Conservation (phyloP, 2,797 vertebrate genomes). For the Sebastes minor region DNA sequence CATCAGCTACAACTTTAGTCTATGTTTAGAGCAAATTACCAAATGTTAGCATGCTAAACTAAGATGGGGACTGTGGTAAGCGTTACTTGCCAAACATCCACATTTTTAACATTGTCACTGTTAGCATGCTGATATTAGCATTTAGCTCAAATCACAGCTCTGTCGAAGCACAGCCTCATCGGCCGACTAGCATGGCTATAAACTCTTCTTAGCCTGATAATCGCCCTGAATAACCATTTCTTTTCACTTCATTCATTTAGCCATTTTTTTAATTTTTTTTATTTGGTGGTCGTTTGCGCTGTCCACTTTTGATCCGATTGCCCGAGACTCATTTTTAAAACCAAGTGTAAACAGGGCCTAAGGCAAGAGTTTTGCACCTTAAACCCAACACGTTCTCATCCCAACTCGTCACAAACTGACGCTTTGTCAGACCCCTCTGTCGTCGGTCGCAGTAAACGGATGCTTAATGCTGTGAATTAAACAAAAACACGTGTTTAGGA, state of each 20-base stretch:
- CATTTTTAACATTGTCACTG: neutral
- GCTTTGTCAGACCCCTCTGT: too few species aligned
- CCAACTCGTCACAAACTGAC: too few species aligned
- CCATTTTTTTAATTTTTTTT: too few species aligned
- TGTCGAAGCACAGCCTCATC: neutral
- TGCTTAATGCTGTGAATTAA: too few species aligned
- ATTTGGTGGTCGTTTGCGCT: too few species aligned
- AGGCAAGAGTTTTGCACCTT: neutral
- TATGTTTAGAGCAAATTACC: neutral
- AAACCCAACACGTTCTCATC: neutral
- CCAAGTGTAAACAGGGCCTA: too few species aligned
- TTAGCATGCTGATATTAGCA: neutral
- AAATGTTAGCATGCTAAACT: neutral
- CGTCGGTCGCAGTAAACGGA: fast-evolving
- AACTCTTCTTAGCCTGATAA: neutral
- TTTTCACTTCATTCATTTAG: neutral
- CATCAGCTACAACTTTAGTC: neutral
- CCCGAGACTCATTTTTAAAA: too few species aligned
- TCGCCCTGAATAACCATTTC: neutral
- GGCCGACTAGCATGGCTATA: too few species aligned
- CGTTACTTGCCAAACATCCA: neutral
- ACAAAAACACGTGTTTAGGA: too few species aligned
- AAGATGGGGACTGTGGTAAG: neutral
- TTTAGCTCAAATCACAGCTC: neutral
- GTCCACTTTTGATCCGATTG: too few species aligned